phyloP scores from a whole-genome alignment of 2,113 vertebrate genomes.

The Galemys pyrenaicus region DNA sequence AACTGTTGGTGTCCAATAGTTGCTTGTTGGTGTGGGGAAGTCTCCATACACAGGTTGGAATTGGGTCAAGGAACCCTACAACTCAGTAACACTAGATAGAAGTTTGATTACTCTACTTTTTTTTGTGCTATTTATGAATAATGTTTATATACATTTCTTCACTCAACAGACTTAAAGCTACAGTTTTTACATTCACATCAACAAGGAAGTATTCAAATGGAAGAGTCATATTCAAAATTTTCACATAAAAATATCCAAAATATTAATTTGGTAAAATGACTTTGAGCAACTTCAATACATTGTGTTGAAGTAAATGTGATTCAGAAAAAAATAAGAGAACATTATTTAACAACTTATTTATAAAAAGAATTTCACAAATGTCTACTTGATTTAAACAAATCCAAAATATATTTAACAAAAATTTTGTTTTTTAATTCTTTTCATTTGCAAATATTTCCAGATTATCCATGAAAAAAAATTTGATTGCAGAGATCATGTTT shows the following conservation, averaged over 20 bases:
- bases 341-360: not conserved
- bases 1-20: no score
- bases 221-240: not conserved
- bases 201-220: not conserved
- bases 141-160: not conserved
- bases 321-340: not conserved
- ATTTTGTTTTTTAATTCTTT: not conserved
- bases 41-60: no score
- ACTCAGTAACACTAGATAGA: not conserved
- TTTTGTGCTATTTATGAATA: slow-evolving; percentile 5
- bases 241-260: not conserved
- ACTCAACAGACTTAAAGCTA: not conserved
- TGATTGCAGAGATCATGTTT: not conserved
- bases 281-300: not conserved
- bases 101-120: not conserved
- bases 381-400: not conserved
- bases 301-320: not conserved
- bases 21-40: no score
- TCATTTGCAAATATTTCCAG: not conserved
- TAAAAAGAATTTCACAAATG: not conserved
- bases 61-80: no score
- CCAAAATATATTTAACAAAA: no score
- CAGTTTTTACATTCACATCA: not conserved
- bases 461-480: not conserved
- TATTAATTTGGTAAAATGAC: not conserved